A percentile compares a stretch with the other conserved stretches of the same genome.
These are phyloP conservation scores for Scopus umbretta DNA, from an alignment of 2,113 vertebrate genomes.

Conservation along the genomic window DNA sequence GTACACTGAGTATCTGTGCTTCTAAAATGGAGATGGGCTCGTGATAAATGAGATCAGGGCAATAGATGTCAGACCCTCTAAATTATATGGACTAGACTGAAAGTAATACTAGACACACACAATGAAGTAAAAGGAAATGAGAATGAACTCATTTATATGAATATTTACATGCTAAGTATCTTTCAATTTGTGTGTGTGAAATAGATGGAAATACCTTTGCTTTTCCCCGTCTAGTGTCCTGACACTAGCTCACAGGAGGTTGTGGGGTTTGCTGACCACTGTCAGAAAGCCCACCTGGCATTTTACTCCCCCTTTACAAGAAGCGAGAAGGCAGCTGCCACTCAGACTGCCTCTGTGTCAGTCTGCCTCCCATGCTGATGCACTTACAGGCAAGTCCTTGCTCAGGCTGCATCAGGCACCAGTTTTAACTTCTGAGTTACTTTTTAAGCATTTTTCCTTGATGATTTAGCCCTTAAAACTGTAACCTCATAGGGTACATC, in stretches of 20 bases:
- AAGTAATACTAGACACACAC: background rate
- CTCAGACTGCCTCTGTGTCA: no score
- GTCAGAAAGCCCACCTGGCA: background rate
- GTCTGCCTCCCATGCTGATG: background rate
- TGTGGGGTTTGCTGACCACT: background rate
- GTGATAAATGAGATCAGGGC: constrained; percentile 30
- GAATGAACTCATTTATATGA: background rate
- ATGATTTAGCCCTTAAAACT: background rate
- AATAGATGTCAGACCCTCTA: background rate
- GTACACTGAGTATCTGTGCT: background rate
- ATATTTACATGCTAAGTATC: background rate
- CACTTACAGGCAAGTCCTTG: background rate
- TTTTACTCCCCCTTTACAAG: background rate
- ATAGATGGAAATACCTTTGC: background rate
- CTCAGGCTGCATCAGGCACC: background rate
- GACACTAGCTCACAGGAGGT: fast-evolving
- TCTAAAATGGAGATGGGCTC: background rate
- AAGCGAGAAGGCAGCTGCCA: background rate
- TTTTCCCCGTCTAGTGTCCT: background rate
- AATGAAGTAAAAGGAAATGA: background rate
- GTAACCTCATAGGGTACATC: background rate
- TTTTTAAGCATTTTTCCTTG: background rate
- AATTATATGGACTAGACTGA: background rate
- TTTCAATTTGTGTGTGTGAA: background rate
- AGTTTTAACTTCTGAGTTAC: background rate